A percentile compares a stretch with the other conserved stretches of the same genome.
Evolutionary conservation across 2,888 invertebrate genomes (phyloP).

Genomic region (Lasioglossum figueresi): DNA sequence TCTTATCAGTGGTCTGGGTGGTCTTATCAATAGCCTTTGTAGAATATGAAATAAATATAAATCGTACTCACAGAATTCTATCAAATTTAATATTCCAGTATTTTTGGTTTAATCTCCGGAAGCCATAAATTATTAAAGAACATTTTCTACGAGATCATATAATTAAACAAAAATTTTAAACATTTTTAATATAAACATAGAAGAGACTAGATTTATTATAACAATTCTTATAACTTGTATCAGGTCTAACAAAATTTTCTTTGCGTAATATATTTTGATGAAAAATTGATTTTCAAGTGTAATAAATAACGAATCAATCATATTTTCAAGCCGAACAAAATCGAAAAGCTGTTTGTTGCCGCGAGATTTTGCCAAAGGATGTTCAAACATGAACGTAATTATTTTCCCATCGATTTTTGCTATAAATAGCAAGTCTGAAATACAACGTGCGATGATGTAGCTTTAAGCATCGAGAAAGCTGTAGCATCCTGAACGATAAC

Average conservation of each 20-base stretch:
- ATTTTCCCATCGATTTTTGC: not conserved
- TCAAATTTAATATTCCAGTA: too few species aligned
- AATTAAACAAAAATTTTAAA: not conserved
- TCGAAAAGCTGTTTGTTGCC: not conserved
- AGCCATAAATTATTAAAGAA: not conserved
- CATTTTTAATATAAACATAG: too few species aligned
- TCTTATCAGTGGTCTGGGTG: too few species aligned
- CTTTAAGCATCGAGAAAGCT: not conserved
- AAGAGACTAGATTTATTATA: too few species aligned
- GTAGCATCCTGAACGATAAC: conserved; percentile 20
- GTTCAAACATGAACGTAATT: not conserved
- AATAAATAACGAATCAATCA: not conserved
- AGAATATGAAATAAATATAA: too few species aligned
- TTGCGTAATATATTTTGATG: not conserved
- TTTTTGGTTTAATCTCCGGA: too few species aligned
- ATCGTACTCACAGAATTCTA: too few species aligned
- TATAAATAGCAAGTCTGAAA: conserved; percentile 3
- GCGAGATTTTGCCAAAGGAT: not conserved
- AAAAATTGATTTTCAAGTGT: not conserved
- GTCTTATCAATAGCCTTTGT: too few species aligned
- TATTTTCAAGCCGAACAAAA: not conserved
- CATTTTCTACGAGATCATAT: not conserved
- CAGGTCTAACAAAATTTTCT: not conserved
- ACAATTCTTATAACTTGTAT: not conserved
- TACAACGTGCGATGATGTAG: not conserved